phyloP scores from a whole-genome alignment of 2,113 vertebrate species.

The human (Homo sapiens) region DNA sequence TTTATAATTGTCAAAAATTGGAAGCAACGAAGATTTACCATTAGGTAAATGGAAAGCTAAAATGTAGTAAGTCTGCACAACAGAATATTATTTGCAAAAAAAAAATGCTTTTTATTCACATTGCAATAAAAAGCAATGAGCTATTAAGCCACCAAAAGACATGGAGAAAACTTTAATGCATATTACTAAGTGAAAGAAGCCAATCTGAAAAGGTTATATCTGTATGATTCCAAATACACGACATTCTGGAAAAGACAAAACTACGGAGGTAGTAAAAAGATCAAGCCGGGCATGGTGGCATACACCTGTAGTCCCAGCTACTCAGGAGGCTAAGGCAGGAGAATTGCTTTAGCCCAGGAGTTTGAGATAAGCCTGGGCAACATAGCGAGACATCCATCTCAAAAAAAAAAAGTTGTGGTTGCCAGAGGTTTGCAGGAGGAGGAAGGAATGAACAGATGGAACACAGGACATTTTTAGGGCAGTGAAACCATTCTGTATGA shows the following conservation, averaged over 20 bases:
- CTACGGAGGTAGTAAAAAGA: no score
- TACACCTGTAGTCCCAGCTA: no score
- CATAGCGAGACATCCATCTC: no score
- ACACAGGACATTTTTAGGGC: no score
- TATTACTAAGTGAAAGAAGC: neutral
- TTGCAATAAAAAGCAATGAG: neutral
- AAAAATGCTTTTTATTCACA: neutral
- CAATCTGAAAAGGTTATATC: neutral
- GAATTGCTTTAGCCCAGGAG: no score
- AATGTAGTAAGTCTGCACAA: neutral
- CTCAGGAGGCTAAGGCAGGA: no score
- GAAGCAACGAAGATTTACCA: neutral
- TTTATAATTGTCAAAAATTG: neutral
- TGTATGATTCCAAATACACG: neutral
- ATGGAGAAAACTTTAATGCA: neutral
- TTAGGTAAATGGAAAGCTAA: neutral
- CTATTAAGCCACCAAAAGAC: neutral
- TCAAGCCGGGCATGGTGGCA: no score
- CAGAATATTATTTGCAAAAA: neutral
- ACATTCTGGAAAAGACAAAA: neutral
- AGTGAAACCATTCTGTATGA: no score
- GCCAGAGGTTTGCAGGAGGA: no score
- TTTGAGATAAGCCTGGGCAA: no score
- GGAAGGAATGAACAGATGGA: no score
- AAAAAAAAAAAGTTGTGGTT: no score